Base-by-base conservation (phyloP, 1,140 invertebrate species). In the Nasonia longicornis region DNA sequence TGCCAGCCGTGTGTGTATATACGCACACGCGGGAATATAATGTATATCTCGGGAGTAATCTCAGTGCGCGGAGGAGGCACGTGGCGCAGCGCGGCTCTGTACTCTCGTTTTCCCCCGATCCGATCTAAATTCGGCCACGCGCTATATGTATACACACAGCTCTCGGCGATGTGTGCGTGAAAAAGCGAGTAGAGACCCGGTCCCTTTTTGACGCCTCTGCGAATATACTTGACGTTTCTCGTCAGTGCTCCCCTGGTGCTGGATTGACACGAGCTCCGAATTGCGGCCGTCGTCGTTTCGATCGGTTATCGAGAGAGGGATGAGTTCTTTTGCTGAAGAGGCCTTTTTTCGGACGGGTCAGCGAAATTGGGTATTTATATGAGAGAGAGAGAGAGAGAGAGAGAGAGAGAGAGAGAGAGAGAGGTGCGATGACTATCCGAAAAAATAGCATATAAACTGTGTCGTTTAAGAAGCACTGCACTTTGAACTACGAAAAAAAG, bases 41-140 rank as follows among this genome's bases (percentile, higher is more conserved):
- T 48, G 79, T 85, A 84, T 86, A 86, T 87, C 85, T 86, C 64
- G 77, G 78, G 72, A 64, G 83, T 85, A 85, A 87, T 88, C 86
- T 87, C 83, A 84, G 85, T 82, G 85, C 83, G 85, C 83, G 84
- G 83, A 38, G 45, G 26, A 63, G 71, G 63, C n/a, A 85, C 79
- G 79, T 79, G 80, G 83, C 81, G 83, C 85, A 83, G 85, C 85
- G 84, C 84, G 83, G 85, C 67, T 16, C 16, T 71, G 14, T 71
- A 20, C 72, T 75, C 64, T 20, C 72, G 38, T 79, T 72, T 72
- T 79, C 85, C 82, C 85, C 81, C 84, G 85, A 86, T 87, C 83
- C 69, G 83, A 87, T 88, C 85, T 86, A 86, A 86, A 87, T 88
- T 87, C 82, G 84, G 78, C 82, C 80, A 83, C 81, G 74, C 80